phyloP scores from a whole-genome alignment of 1,140 invertebrate species.

The Arion vulgaris region DNA sequence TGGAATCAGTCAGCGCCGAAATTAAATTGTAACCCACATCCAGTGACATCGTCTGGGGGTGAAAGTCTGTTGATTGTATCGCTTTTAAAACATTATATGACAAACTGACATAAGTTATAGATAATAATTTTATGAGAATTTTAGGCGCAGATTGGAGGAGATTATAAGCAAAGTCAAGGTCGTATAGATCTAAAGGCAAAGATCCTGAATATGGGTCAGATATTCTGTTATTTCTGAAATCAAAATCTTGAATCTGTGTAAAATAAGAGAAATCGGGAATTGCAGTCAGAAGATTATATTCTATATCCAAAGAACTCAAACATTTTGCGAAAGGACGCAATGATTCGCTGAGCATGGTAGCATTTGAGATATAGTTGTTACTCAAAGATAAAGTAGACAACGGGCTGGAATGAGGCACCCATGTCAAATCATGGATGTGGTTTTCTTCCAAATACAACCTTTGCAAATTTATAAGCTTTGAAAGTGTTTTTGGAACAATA shows the following conservation, averaged over 20 bases:
- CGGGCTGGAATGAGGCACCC: background rate
- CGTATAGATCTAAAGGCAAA: background rate
- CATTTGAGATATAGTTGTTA: background rate
- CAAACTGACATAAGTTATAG: background rate
- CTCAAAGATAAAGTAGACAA: background rate
- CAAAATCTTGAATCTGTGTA: background rate
- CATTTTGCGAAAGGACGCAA: background rate
- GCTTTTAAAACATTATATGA: background rate
- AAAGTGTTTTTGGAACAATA: background rate
- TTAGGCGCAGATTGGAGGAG: background rate
- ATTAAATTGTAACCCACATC: background rate
- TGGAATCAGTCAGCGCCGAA: background rate
- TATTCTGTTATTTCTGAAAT: background rate
- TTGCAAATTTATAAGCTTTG: background rate
- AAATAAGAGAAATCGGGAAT: background rate
- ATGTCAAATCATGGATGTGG: background rate
- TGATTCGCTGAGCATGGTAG: background rate
- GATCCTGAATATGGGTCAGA: slow-evolving; percentile 1
- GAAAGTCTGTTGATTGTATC: background rate
- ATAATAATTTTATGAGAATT: background rate
- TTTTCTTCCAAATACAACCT: background rate
- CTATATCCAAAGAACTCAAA: background rate
- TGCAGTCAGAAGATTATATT: background rate
- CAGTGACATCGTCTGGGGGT: background rate
- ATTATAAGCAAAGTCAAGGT: background rate